Conservation (phyloP, 2,797 vertebrate species). For the Prunella strophiata region DNA sequence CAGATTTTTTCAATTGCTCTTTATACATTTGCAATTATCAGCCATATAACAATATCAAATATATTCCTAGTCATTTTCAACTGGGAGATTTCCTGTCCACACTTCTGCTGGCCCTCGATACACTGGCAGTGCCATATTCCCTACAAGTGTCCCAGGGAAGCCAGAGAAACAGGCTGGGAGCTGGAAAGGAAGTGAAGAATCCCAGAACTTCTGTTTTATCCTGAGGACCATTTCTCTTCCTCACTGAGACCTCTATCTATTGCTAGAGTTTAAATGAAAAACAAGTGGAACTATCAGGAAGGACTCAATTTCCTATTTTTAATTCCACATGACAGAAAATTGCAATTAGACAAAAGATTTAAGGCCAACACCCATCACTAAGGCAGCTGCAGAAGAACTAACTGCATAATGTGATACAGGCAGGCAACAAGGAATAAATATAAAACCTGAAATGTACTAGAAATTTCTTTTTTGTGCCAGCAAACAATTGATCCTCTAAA, state of each 20-base stretch:
- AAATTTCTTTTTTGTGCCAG: not conserved
- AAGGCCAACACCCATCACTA: not conserved
- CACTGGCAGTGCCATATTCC: not conserved
- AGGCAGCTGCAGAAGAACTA: not conserved
- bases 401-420: not conserved
- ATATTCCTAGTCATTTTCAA: not conserved
- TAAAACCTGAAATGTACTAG: not conserved
- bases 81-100: not conserved
- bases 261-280: not conserved
- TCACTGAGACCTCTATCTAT: not conserved
- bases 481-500: not conserved
- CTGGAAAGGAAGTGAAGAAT: not conserved
- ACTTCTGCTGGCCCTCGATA: rapidly evolving
- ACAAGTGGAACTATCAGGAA: not conserved
- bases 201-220: not conserved
- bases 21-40: not conserved
- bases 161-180: not conserved
- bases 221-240: not conserved
- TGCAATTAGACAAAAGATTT: not conserved
- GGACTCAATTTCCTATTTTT: not conserved
- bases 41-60: not conserved
- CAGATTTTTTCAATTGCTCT: not conserved
- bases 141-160: not conserved
- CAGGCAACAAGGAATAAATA: not conserved
- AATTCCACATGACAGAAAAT: not conserved